Base-by-base conservation (phyloP, 1,140 invertebrate species). In the Ptiloglossa arizonensis region DNA sequence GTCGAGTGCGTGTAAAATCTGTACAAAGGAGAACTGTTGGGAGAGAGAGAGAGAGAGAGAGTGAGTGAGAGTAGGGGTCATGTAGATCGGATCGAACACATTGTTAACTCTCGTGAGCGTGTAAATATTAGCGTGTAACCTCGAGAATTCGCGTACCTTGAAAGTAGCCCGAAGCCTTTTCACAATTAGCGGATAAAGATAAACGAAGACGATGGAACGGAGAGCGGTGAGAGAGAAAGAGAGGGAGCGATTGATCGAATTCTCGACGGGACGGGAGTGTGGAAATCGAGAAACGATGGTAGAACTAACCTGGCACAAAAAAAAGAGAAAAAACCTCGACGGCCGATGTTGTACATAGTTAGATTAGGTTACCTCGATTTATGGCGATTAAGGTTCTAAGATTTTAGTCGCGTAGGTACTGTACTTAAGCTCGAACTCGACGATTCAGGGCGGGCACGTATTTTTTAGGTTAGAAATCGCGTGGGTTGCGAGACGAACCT, bases 101-200 rank as follows among this genome's bases (percentile, higher is more conserved):
- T 35, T 73, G 46, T 73, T 64, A 44, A 44, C 35, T 64, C 59
- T 54, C 63, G 50, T 57, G 44, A 64, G 75, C 62, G 57, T 83
- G 81, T 87, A 88, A 81, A 87, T 87, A 86, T 66, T 76, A 66
- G 63, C 71, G 62, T 67, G 22, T 74, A 74, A 88, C 62, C 76
- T 82, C 68, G 75, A 85, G 83, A 74, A 84, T 86, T 87, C 76
- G 82, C 82, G 89, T 90, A 90, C 87, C 89, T 90, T 89, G 87
- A 89, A 89, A 88, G 87, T 89, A 88, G 79, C 62, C 79, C 80
- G 85, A 83, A 83, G 81, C 84, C 83, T 87, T 86, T 86, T 79
- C 75, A 78, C 68, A 66, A 59, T 80, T 86, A 86, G 77, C 50
- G 38, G 27, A n/a, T n/a, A 67, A 35, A 32, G 11, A 24, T 19